Conservation (phyloP, 2,113 vertebrate genomes). For the Calidris pugnax region DNA sequence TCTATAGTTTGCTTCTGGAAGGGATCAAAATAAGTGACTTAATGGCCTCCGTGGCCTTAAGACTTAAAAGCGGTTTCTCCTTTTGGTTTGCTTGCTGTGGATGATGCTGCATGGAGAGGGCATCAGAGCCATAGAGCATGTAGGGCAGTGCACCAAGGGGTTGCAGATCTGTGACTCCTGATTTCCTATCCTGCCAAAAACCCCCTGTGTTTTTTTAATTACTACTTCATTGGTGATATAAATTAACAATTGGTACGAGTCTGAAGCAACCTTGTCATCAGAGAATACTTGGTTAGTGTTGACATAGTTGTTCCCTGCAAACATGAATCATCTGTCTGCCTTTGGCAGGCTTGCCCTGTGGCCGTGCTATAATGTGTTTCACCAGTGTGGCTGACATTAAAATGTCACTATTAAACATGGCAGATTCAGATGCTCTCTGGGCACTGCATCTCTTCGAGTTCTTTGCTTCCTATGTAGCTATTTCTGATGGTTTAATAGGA, state of each 20-base stretch:
- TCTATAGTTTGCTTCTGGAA: not conserved
- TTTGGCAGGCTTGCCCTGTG: slow-evolving; percentile 14
- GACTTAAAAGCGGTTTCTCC: not conserved
- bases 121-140: not conserved
- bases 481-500: slow-evolving; percentile 40
- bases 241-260: not conserved
- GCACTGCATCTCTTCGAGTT: not conserved
- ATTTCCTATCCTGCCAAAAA: not conserved
- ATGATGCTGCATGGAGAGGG: not conserved
- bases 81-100: not conserved
- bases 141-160: not conserved
- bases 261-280: slow-evolving; percentile 14
- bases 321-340: not conserved
- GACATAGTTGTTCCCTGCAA: slow-evolving; percentile 14
- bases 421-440: slow-evolving; percentile 41
- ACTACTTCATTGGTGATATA: not conserved
- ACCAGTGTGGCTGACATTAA: slow-evolving; percentile 30
- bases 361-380: slow-evolving; percentile 30
- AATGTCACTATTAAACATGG: slow-evolving; percentile 52
- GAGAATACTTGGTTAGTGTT: slow-evolving; percentile 33
- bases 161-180: not conserved
- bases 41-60: not conserved
- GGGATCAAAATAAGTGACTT: not conserved
- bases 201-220: not conserved
- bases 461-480: not conserved